These are phyloP conservation scores for Naja naja DNA, from an alignment of 2,113 vertebrate species.

Conservation along the genomic window DNA sequence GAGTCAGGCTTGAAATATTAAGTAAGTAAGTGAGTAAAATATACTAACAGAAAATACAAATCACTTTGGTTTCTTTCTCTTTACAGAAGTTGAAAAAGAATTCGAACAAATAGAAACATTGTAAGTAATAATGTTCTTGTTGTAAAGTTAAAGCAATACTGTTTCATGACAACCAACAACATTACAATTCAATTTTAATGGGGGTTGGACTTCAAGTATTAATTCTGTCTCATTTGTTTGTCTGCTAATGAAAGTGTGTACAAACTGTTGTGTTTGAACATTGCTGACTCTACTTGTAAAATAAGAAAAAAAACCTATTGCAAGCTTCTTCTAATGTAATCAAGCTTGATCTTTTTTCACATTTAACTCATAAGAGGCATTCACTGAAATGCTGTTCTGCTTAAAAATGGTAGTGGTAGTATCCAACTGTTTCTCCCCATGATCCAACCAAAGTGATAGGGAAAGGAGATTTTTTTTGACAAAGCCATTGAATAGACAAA, in stretches of 20 bases:
- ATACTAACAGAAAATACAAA: not conserved
- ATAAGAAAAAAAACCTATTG: not conserved
- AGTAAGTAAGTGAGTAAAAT: not conserved
- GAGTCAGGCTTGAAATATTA: not conserved
- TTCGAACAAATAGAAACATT: constrained; percentile 72
- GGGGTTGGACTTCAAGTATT: not conserved
- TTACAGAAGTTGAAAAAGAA: constrained; percentile 66
- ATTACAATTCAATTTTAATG: not conserved
- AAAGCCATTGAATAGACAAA: not conserved
- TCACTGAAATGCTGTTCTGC: not conserved
- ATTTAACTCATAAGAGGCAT: not conserved
- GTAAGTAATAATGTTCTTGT: constrained; percentile 70
- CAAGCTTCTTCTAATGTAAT: not conserved
- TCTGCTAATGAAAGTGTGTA: not conserved
- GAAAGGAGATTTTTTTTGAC: not conserved
- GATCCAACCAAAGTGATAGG: not conserved
- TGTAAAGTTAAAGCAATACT: not conserved
- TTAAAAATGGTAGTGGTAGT: not conserved
- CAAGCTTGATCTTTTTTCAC: not conserved
- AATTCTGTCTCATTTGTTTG: not conserved
- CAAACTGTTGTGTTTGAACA: not conserved
- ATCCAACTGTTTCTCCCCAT: not conserved
- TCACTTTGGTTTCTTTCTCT: constrained; percentile 26
- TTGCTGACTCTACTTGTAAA: not conserved
- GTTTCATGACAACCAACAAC: not conserved